A percentile compares a stretch with the other conserved stretches of the same genome.
Evolutionary conservation across 1,140 invertebrate genomes (phyloP).

Genomic region (Hycleus phaleratus): DNA sequence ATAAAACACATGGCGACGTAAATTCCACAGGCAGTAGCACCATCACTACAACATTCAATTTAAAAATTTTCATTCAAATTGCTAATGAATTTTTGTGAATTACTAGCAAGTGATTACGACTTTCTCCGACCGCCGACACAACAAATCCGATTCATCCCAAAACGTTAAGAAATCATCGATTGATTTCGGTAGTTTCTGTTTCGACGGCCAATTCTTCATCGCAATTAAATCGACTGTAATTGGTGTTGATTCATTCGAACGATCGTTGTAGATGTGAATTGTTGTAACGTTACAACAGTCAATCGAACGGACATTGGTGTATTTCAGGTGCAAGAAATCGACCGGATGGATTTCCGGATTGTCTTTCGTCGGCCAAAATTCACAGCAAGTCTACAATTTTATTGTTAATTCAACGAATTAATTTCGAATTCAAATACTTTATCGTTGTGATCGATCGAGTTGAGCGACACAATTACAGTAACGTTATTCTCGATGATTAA

Average conservation of each 20-base stretch:
- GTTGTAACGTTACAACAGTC: conserved; percentile 8
- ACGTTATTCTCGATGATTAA: conserved; percentile 49
- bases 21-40: conserved; percentile 35
- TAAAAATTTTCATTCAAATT: too few relatives aligned
- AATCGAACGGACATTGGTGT: conserved; percentile 1
- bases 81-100: too few relatives aligned
- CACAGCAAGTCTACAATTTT: conserved; percentile 10
- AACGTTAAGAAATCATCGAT: conserved; percentile 19
- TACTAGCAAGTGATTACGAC: conserved; percentile 26
- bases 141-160: conserved; percentile 11
- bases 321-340: conserved; percentile 4
- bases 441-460: conserved; percentile 31
- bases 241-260: not conserved
- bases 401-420: not conserved
- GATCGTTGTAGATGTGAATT: conserved; percentile 1
- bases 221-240: conserved; percentile 11
- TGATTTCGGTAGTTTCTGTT: conserved; percentile 5
- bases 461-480: conserved; percentile 47
- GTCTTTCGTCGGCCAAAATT: conserved; percentile 18
- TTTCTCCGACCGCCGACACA: conserved; percentile 6
- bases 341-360: conserved; percentile 14
- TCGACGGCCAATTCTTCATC: conserved; percentile 14
- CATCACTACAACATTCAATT: conserved; percentile 28
- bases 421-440: conserved; percentile 7
- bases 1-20: conserved; percentile 36